Conservation (phyloP, 2,888 invertebrate species). For the Agapostemon virescens region DNA sequence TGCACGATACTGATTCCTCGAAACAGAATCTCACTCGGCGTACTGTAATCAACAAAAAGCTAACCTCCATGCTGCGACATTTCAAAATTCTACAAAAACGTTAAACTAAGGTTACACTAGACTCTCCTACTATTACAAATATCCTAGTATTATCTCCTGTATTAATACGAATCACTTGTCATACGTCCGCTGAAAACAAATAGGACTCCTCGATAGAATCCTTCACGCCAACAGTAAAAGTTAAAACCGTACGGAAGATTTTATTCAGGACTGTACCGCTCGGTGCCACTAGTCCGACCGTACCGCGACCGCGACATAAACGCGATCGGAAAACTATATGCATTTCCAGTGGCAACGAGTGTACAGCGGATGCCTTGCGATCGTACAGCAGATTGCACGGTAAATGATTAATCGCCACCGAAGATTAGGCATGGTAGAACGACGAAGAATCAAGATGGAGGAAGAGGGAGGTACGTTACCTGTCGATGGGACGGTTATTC, state of each 20-base stretch:
- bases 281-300: too few species aligned
- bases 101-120: neutral
- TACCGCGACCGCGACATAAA: too few species aligned
- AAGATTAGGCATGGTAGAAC: neutral
- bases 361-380: too few species aligned
- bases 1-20: neutral
- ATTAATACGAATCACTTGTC: too few species aligned
- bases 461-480: neutral
- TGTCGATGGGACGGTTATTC: neutral
- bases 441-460: neutral
- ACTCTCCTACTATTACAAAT: too few species aligned
- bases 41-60: neutral
- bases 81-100: neutral
- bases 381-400: too few species aligned
- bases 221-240: too few species aligned
- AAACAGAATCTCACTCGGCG: neutral
- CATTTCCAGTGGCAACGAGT: neutral
- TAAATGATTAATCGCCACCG: neutral
- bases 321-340: neutral
- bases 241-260: too few species aligned
- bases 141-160: too few species aligned
- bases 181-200: too few species aligned
- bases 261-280: too few species aligned
- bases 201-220: too few species aligned
- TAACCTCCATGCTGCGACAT: neutral